A percentile compares a stretch with the other conserved stretches of the same genome.
Conservation (phyloP, 2,113 vertebrate species). For the Alligator sinensis region DNA sequence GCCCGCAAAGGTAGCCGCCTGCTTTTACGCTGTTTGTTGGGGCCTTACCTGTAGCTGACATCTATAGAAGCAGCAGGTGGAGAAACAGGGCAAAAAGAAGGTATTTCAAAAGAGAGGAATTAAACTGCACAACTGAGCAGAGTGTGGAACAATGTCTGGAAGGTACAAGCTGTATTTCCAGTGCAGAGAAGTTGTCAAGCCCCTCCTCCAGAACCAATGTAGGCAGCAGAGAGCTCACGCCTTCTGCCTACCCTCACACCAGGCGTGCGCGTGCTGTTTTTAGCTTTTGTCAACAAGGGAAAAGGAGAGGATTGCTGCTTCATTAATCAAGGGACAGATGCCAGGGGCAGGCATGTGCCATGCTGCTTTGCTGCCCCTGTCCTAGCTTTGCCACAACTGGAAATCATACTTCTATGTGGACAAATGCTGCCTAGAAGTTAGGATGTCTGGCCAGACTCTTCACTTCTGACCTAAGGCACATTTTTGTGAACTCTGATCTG, state of each 20-base stretch:
- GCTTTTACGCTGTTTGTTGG: not conserved
- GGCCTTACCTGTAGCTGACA: not conserved
- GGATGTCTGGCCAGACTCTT: rapidly evolving
- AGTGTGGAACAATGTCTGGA: not conserved
- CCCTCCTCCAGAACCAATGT: too few species aligned
- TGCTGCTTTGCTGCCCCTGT: not conserved
- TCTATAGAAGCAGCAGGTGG: not conserved
- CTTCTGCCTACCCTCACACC: too few species aligned
- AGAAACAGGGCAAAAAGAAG: not conserved
- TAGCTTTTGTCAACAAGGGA: not conserved
- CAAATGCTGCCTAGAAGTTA: not conserved
- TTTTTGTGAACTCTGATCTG: not conserved
- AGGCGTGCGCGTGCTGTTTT: not conserved
- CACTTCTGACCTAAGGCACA: not conserved
- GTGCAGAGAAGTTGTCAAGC: not conserved
- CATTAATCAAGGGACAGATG: not conserved
- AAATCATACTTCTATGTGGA: not conserved
- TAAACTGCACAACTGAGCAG: not conserved
- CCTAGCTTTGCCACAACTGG: not conserved
- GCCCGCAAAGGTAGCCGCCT: not conserved
- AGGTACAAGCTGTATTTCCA: not conserved
- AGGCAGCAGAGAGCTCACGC: too few species aligned
- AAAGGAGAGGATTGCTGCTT: not conserved
- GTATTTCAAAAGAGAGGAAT: not conserved
- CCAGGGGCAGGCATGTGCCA: not conserved